Evolutionary conservation across 2,113 vertebrate genomes (phyloP).

Genomic region (Arothron firmamentum): DNA sequence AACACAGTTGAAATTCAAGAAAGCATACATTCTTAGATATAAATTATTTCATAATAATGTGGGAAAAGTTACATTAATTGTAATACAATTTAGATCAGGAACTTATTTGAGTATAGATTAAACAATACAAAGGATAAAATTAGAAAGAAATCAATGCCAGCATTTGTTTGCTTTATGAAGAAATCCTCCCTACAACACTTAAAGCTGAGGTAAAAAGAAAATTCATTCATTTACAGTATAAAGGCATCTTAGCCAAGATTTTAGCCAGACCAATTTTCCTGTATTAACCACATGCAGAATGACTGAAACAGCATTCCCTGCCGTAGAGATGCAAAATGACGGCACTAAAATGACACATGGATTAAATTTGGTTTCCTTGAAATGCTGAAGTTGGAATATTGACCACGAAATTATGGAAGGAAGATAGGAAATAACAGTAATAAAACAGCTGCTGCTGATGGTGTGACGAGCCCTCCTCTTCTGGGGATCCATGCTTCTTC

Average conservation of each 20-base stretch:
- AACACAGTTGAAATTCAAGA: too few relatives aligned
- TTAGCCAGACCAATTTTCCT: slow-evolving; percentile 20
- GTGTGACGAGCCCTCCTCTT: slow-evolving; percentile 32
- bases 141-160: too few relatives aligned
- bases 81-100: too few relatives aligned
- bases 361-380: accelerated
- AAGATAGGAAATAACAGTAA: slow-evolving; percentile 10
- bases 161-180: too few relatives aligned
- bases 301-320: neutral
- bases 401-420: neutral
- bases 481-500: slow-evolving; percentile 10
- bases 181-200: neutral
- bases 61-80: too few relatives aligned
- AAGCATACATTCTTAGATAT: too few relatives aligned
- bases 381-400: accelerated
- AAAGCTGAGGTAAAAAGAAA: neutral
- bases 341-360: neutral
- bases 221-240: neutral
- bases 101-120: too few relatives aligned
- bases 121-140: too few relatives aligned
- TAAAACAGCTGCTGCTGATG: slow-evolving; percentile 10
- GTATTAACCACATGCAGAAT: slow-evolving; percentile 19
- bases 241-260: neutral
- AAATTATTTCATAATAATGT: too few relatives aligned
- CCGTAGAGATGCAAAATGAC: neutral